These are phyloP conservation scores for Bubalus kerabau DNA, from an alignment of 2,113 vertebrate species.

Conservation along the genomic window DNA sequence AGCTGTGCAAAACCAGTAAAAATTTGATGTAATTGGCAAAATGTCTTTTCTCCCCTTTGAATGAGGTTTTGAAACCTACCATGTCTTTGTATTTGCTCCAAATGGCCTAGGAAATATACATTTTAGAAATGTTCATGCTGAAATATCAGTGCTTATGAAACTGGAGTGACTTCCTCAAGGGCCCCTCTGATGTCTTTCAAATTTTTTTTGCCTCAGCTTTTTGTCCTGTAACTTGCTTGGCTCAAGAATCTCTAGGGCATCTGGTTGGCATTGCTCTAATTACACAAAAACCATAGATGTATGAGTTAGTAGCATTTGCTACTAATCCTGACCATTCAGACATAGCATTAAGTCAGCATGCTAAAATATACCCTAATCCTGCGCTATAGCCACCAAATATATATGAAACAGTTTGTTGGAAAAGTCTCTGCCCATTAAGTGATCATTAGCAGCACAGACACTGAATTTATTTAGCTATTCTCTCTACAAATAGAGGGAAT, in stretches of 20 bases:
- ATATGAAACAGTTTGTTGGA: neutral
- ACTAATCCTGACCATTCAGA: neutral
- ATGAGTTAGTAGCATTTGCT: neutral
- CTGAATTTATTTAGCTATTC: neutral
- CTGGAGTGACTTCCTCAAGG: neutral
- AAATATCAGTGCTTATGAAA: conserved; percentile 30
- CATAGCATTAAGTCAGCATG: neutral
- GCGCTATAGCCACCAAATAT: neutral
- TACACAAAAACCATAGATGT: neutral
- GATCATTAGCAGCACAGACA: neutral
- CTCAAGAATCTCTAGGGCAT: neutral
- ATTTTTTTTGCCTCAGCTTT: neutral
- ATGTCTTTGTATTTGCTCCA: conserved; percentile 45
- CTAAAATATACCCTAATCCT: neutral
- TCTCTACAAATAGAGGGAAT: neutral
- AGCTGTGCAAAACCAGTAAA: conserved; percentile 33
- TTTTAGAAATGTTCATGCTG: conserved; percentile 34
- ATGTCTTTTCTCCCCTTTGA: conserved; percentile 29
- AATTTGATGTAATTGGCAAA: conserved; percentile 23
- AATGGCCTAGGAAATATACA: conserved; percentile 31
- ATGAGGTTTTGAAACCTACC: conserved; percentile 39
- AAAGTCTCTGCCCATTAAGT: neutral
- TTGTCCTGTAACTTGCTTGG: neutral
- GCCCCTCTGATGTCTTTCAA: neutral
- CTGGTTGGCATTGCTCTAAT: conserved; percentile 25